Evolutionary conservation across 2,888 invertebrate species (phyloP), one percentile per base, ranked within the genome.

Genomic region (Hydroisotoma schaefferi): DNA sequence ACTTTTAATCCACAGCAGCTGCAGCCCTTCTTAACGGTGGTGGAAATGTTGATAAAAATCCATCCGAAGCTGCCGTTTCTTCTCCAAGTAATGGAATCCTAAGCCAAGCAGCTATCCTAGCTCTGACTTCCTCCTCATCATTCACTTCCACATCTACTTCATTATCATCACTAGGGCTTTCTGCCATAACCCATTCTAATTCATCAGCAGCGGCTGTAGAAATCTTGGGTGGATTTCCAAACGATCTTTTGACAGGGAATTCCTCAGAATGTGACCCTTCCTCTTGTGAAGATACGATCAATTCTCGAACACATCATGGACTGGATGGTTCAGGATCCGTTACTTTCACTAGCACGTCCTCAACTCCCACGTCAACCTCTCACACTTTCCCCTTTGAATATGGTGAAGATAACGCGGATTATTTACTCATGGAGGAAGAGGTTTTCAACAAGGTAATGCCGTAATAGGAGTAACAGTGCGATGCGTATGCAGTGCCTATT

Each of bases 341-440:
- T 25, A 23, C 46, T 49, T 49, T 49, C 49, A 2, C 27, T 22
- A 25, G 40, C 52, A 44, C 43, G 27, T 51, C 52, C 57, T 49
- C 51, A 52, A 44, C 51, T 29, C 47, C 38, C 25, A 29, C 51
- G 28, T 37, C 47, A 22, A 25, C 54, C n/a, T 20, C 29, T 2
- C 58, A 60, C 57, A 63, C 51, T 57, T 61, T 65, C 58, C 63
- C 61, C 52, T 68, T 66, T 51, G 62, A 66, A 28, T 65, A 63
- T 51, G 59, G 61, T 29, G 63, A 68, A 56, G 65, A 65, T 55
- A 61, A 64, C 51, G 55, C 64, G 1, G 68, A 68, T 52, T 68
- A 68, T 61, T 60, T 68, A 20, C 62, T 68, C 23, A 65, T 68
- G 65, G 68, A 68, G 29, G 65, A 68, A 55, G 68, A 68, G 57